Evolutionary conservation across 2,113 vertebrate species (phyloP), one percentile per base, ranked within the genome.

Genomic region (Oenanthe oenanthe): DNA sequence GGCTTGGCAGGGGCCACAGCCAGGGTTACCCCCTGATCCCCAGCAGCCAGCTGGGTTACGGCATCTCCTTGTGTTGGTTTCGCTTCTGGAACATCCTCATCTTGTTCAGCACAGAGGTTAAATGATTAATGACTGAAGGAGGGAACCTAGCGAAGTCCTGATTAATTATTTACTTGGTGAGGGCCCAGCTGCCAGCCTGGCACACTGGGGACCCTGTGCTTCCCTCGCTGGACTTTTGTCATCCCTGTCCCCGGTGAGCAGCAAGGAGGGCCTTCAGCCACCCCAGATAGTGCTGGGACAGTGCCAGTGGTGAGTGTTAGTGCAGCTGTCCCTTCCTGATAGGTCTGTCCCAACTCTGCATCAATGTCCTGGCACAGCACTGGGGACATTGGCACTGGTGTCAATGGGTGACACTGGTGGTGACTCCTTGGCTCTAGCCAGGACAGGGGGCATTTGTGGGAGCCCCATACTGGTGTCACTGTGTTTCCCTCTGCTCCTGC

Each of bases 191-290:
- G 40, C 65, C 58, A 36, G 57, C 25, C 24, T 12, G 10, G 50
- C 21, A 26, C 38, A 20, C 21, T 0, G 0, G 40, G 45, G 65
- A 66, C 36, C 50, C 56, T 6, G 11, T 0, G 0, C 18, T 45
- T 65, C n/a, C 51, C 40, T 65, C 1, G 0, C 6, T 24, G 29
- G 57, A 47, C 29, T 50, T 88, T 28, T 82, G 71, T 76, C 12
- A 15, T 62, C 40, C 24, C 28, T 70, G 40, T 32, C 15, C 50
- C 29, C 0, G 0, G 26, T 38, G 51, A 71, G 84, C 71, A 40
- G 57, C 71, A 53, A 40, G 21, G 38, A 76, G 62, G 12, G 50
- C 20, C 28, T 24, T 22, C 13, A 36, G 62, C 50, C 32, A 17
- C 7, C 24, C 38, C 6, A 48, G 21, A 6, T 3, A 50, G 21